Evolutionary conservation across 2,888 invertebrate species (phyloP).

Genomic region (Willowsia nigromaculata): DNA sequence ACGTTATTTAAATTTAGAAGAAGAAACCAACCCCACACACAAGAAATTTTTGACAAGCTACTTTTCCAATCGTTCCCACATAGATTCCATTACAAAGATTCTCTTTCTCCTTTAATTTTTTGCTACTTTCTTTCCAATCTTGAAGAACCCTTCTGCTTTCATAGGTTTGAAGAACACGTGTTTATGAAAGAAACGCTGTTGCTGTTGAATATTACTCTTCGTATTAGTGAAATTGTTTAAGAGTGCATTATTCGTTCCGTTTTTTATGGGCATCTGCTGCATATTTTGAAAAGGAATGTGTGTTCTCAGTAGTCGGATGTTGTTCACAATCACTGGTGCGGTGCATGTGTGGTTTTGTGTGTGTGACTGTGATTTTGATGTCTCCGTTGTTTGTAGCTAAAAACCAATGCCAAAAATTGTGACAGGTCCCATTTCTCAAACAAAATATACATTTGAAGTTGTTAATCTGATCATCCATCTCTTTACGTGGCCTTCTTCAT

Average conservation of each 20-base stretch:
- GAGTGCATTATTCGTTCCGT: background rate
- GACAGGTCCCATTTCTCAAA: constrained; percentile 63
- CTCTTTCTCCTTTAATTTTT: background rate
- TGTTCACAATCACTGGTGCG: background rate
- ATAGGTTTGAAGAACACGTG: background rate
- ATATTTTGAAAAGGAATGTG: background rate
- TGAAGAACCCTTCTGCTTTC: background rate
- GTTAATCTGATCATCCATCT: constrained; percentile 32
- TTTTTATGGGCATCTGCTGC: background rate
- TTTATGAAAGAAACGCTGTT: constrained; percentile 3
- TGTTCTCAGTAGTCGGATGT: too few relatives aligned
- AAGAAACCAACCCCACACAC: background rate
- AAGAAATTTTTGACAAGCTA: background rate
- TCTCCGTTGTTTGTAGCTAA: background rate
- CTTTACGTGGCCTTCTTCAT: background rate
- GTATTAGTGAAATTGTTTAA: background rate
- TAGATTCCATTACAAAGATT: background rate
- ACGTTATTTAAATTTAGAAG: background rate
- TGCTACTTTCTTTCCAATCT: background rate
- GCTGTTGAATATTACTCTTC: background rate
- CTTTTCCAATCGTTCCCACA: background rate
- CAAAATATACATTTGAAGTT: constrained; percentile 24
- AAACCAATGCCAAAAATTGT: constrained; percentile 58
- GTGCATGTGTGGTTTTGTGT: constrained; percentile 4
- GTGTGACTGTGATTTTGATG: background rate